A percentile compares a stretch with the other conserved stretches of the same genome.
Evolutionary conservation across 1,140 invertebrate genomes (phyloP).

Genomic region (Drosophila rhopaloa): DNA sequence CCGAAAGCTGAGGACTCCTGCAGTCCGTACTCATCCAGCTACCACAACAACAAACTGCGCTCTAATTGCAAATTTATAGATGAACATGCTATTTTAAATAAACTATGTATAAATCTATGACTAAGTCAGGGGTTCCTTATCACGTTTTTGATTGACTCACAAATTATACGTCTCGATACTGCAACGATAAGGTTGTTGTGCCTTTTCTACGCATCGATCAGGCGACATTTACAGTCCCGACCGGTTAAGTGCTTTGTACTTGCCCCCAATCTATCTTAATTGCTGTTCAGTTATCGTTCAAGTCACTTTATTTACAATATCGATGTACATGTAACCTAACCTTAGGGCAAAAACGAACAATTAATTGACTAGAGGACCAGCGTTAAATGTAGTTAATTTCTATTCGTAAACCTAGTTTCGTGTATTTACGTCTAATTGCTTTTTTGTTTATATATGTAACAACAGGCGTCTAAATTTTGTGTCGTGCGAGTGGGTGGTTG

Average conservation of each 20-base stretch:
- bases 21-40: conserved; percentile 35
- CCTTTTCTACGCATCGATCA: conserved; percentile 53
- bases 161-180: conserved; percentile 16
- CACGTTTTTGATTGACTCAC: conserved; percentile 46
- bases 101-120: conserved; percentile 77
- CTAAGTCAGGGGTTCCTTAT: conserved; percentile 35
- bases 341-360: conserved; percentile 41
- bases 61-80: conserved; percentile 64
- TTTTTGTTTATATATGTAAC: conserved; percentile 25
- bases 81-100: conserved; percentile 79
- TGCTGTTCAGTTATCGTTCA: conserved; percentile 31
- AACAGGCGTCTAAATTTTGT: conserved; percentile 23
- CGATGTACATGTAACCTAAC: conserved; percentile 40
- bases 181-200: conserved; percentile 49
- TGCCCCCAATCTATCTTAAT: conserved; percentile 40
- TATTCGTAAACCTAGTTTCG: conserved; percentile 37
- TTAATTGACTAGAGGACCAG: conserved; percentile 57
- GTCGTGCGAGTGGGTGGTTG: conserved; percentile 17
- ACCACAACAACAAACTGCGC: conserved; percentile 48
- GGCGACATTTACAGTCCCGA: conserved; percentile 43
- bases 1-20: conserved; percentile 20
- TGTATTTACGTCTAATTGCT: conserved; percentile 35
- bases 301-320: conserved; percentile 54
- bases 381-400: conserved; percentile 33
- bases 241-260: conserved; percentile 63